These are phyloP conservation scores for Trachelus stipa DNA, from an alignment of 2,888 invertebrate genomes.

Conservation along the genomic window DNA sequence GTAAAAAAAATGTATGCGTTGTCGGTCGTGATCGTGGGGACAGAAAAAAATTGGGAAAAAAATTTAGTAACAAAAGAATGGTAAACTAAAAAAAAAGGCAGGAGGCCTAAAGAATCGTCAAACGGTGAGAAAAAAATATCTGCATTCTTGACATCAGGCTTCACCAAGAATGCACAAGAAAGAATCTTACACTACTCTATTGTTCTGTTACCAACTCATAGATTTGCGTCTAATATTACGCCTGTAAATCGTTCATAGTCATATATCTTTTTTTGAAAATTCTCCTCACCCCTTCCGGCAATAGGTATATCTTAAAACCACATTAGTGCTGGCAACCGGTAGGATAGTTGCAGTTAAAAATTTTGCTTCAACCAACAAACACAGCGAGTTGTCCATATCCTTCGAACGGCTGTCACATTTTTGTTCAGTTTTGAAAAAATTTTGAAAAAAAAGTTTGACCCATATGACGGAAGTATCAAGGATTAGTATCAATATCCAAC, in stretches of 20 bases:
- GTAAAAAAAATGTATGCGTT: conserved; percentile 14
- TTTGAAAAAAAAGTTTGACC: background rate
- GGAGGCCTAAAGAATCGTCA: background rate
- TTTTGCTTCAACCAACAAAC: background rate
- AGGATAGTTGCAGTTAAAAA: background rate
- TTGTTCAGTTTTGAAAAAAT: background rate
- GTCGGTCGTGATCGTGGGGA: conserved; percentile 10
- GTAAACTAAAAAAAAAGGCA: background rate
- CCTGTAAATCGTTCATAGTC: conserved; percentile 17
- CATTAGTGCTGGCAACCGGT: background rate
- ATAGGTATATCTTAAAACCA: background rate
- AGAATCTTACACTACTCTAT: background rate
- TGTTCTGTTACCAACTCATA: conserved; percentile 7
- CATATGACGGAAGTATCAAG: background rate
- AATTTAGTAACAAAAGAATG: background rate
- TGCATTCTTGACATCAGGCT: background rate
- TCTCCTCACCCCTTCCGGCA: conserved; percentile 10
- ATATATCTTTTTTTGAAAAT: conserved; percentile 16
- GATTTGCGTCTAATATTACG: conserved; percentile 13
- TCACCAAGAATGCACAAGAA: background rate
- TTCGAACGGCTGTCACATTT: background rate
- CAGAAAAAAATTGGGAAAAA: conserved; percentile 16
- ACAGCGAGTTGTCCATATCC: background rate
- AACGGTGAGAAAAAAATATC: background rate
- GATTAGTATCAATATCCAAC: background rate